phyloP scores from a whole-genome alignment of 2,888 invertebrate species.

The Chromoteleia sp. region DNA sequence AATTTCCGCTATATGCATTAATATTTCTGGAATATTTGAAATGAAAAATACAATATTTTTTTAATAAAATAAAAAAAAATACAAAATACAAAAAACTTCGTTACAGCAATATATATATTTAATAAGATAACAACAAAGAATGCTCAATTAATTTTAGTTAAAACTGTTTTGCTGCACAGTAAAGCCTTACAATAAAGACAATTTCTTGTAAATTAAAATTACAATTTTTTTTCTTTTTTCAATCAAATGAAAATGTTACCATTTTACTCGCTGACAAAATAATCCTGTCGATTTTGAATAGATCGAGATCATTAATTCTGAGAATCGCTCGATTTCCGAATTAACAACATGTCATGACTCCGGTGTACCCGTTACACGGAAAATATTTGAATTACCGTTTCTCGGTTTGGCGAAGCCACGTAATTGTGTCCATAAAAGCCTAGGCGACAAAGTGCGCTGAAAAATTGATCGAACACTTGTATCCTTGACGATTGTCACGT shows the following conservation, averaged over 20 bases:
- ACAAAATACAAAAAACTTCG: no score
- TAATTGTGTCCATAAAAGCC: constrained; percentile 66
- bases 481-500: constrained; percentile 77
- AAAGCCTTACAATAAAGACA: no score
- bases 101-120: no score
- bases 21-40: no score
- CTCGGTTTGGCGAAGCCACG: constrained; percentile 66
- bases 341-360: constrained; percentile 69
- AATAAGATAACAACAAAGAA: not conserved
- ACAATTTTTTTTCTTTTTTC: no score
- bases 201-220: no score
- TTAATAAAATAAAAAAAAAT: no score
- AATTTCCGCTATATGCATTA: no score
- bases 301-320: constrained; percentile 45
- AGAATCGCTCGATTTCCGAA: constrained; percentile 52
- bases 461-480: constrained; percentile 64
- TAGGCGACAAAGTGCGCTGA: constrained; percentile 59
- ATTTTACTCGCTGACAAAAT: not conserved
- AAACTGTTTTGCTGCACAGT: no score
- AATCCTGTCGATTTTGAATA: constrained; percentile 2
- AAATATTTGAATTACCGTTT: constrained; percentile 63
- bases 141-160: no score
- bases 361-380: constrained; percentile 67
- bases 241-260: no score
- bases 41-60: no score